phyloP scores from a whole-genome alignment of 2,113 vertebrate species.

The Hyperoodon ampullatus region DNA sequence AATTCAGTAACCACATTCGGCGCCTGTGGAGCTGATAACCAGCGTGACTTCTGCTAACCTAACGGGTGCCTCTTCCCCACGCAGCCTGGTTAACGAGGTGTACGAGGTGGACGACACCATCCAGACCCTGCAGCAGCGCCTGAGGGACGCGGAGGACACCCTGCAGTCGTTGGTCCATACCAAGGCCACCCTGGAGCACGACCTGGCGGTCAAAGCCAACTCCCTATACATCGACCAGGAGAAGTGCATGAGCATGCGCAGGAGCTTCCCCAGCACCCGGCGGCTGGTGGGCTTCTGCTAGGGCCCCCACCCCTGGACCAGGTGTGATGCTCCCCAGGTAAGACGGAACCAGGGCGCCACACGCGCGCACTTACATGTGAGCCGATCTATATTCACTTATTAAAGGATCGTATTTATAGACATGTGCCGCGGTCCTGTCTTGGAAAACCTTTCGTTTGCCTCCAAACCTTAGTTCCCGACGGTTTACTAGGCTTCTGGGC shows the following conservation, averaged over 20 bases:
- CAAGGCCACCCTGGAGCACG: slow-evolving; percentile 92
- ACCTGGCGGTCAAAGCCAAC: slow-evolving; percentile 94
- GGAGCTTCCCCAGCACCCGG: slow-evolving; percentile 91
- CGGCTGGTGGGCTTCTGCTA: slow-evolving; percentile 91
- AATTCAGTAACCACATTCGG: rapidly evolving
- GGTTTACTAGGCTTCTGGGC: neutral
- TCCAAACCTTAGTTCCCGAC: neutral
- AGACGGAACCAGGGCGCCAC: rapidly evolving
- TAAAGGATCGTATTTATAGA: neutral
- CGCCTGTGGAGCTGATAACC: neutral
- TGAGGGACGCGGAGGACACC: slow-evolving; percentile 90
- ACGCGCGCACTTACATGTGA: rapidly evolving
- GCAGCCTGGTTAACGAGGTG: slow-evolving; percentile 93
- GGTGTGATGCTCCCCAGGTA: rapidly evolving
- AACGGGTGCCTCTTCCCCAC: neutral
- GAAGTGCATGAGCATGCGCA: slow-evolving; percentile 96
- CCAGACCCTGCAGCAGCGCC: slow-evolving; percentile 88
- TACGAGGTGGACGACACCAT: slow-evolving; percentile 92
- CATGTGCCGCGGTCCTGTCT: neutral
- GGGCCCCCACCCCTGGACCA: neutral
- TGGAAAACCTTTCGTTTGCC: neutral
- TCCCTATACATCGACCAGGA: slow-evolving; percentile 96
- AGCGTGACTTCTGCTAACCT: neutral
- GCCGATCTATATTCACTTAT: slow-evolving; percentile 39
- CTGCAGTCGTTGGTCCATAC: slow-evolving; percentile 91